Conservation (phyloP, 2,797 vertebrate genomes). For the Micropoecilia bifurca region DNA sequence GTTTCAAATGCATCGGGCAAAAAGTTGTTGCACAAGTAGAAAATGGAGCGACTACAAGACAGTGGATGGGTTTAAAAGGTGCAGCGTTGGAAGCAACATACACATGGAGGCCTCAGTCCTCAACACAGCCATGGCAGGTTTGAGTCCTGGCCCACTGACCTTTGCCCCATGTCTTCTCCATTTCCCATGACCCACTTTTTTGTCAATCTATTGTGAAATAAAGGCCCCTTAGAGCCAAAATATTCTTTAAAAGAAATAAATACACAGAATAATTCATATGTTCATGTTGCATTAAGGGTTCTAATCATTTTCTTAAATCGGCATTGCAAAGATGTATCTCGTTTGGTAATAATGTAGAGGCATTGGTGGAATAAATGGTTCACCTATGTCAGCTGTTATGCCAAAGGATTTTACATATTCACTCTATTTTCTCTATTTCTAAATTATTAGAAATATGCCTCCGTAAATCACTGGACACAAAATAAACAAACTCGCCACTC, state of each 20-base stretch:
- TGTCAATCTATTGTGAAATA: no score
- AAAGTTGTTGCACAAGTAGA: neutral
- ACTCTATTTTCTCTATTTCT: neutral
- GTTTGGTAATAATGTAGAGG: neutral
- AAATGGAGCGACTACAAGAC: neutral
- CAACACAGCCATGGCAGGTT: no score
- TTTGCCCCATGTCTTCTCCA: no score
- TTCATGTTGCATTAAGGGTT: neutral
- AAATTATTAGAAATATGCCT: neutral
- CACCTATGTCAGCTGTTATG: neutral
- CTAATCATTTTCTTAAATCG: neutral
- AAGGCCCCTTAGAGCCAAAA: neutral
- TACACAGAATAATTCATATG: neutral
- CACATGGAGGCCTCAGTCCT: no score
- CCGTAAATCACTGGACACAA: neutral
- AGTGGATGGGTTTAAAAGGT: neutral
- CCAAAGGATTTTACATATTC: neutral
- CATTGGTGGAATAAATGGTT: neutral
- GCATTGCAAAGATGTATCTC: neutral
- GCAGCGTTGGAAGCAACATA: no score
- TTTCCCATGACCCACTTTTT: no score
- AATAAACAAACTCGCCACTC: neutral
- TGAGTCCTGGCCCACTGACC: no score
- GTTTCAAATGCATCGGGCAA: neutral
- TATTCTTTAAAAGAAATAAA: neutral